Conservation (phyloP, 1,140 invertebrate species). For the Bursaphelenchus mucronatus region DNA sequence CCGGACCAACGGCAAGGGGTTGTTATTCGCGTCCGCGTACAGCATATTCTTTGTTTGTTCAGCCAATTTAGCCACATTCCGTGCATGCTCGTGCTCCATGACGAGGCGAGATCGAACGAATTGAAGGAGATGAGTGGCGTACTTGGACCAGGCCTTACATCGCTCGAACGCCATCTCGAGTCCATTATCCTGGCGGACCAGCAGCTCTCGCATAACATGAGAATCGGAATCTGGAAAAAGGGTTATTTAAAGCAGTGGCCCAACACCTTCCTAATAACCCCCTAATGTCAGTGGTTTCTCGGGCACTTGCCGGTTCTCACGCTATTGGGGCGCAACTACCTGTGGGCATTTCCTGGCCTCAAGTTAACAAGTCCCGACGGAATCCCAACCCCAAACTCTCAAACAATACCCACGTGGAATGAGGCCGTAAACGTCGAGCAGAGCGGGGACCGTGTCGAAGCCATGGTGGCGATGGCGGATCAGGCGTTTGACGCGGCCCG, state of each 20-base stretch:
- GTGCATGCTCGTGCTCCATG: slow-evolving; percentile 44
- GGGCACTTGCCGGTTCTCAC: too few relatives aligned
- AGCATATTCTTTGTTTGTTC: slow-evolving; percentile 43
- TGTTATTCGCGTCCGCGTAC: slow-evolving; percentile 25
- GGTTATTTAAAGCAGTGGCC: background rate
- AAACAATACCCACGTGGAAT: too few relatives aligned
- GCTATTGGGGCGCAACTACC: too few relatives aligned
- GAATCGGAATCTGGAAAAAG: slow-evolving; percentile 21
- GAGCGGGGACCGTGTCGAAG: too few relatives aligned
- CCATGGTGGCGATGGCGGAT: too few relatives aligned
- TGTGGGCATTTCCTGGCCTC: too few relatives aligned
- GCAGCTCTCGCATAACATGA: slow-evolving; percentile 35
- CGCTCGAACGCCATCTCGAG: slow-evolving; percentile 44
- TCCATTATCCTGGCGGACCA: slow-evolving; percentile 37
- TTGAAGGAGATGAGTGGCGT: slow-evolving; percentile 42
- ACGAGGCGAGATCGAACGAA: slow-evolving; percentile 43
- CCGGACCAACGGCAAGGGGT: slow-evolving; percentile 34
- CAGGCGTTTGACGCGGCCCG: too few relatives aligned
- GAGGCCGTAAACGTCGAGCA: too few relatives aligned
- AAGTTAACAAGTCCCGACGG: too few relatives aligned
- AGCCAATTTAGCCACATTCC: slow-evolving; percentile 39
- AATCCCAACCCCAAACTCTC: too few relatives aligned
- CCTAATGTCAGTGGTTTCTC: too few relatives aligned
- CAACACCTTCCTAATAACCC: too few relatives aligned
- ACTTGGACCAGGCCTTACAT: slow-evolving; percentile 52